Evolutionary conservation across 2,113 vertebrate genomes (phyloP), one percentile per base, ranked within the genome.

Genomic region (Typhlomys cinereus): DNA sequence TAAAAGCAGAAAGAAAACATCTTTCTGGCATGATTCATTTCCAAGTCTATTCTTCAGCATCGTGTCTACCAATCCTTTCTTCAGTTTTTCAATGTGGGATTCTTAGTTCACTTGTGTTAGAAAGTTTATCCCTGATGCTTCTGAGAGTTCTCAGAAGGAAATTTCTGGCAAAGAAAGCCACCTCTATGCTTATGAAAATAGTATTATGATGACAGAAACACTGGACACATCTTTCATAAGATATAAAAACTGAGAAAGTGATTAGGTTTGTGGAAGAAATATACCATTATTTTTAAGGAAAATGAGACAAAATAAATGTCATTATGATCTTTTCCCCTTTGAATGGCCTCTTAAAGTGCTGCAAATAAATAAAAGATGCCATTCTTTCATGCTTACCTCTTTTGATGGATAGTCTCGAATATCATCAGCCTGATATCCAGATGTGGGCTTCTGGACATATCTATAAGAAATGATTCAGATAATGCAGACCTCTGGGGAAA

Each of bases 1-100:
- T 82, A 78, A 86, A 95, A 88, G 31, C 90, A 50, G 34, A 80
- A 95, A 50, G 34, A 80, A 95, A 62, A 25, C 34, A 44, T 61
- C 14, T 93, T 95, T 10, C 59, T 46, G 11, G 17, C 2, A 7
- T 44, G 29, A 69, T 57, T 92, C 54, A 61, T 70, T 41, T 54
- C n/a, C 54, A 93, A 75, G 75, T 34, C 73, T 25, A 52, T 44
- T 44, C 31, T 85, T 59, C 44, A 73, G 61, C 2, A 23, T 61
- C 9, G 57, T 93, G 64, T n/a, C 50, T 20, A 27, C 59, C 7
- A 10, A 50, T 41, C 29, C 2, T 62, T 71, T 62, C n/a, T 89
- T 34, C 62, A 46, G 78, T 64, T 91, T 93, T 66, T 44, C 52
- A 52, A 80, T 67, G 36, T 91, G 71, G 84, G 13, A 69, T 36